Conservation (phyloP, 1,140 invertebrate species). For the Metopolophium dirhodum region DNA sequence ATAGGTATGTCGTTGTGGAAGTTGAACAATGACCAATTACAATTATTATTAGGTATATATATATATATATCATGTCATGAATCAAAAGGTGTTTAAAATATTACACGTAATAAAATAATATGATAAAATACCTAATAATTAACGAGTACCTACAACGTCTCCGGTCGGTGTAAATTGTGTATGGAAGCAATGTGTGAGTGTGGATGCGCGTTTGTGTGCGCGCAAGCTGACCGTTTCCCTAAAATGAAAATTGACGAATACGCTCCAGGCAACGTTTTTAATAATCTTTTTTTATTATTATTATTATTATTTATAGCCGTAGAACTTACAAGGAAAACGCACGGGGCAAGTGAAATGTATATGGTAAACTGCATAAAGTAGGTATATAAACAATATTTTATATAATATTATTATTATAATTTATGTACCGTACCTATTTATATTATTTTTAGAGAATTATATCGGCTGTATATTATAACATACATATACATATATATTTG, state of each 20-base stretch:
- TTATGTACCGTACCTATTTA: not conserved
- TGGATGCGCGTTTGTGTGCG: not conserved
- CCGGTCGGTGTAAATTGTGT: not conserved
- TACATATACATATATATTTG: not conserved
- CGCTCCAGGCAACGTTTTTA: slow-evolving; percentile 7
- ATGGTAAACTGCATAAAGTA: not conserved
- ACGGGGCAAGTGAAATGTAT: not conserved
- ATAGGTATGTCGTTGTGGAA: not conserved
- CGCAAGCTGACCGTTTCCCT: not conserved
- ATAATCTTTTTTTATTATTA: slow-evolving; percentile 22
- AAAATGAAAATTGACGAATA: slow-evolving; percentile 40
- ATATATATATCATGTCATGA: not conserved
- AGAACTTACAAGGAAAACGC: not conserved
- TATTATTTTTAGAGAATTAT: not conserved
- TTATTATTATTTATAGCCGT: slow-evolving; percentile 27
- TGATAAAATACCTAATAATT: slow-evolving; percentile 14
- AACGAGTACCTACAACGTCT: not conserved
- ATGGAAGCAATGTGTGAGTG: not conserved
- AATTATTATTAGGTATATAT: not conserved
- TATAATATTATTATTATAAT: not conserved
- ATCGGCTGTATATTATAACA: not conserved
- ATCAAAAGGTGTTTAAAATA: not conserved
- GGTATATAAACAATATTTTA: not conserved
- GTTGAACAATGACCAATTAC: not conserved
- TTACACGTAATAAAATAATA: not conserved